Evolutionary conservation across 2,113 vertebrate genomes (phyloP).

Genomic region (Cynopterus brachyotis): DNA sequence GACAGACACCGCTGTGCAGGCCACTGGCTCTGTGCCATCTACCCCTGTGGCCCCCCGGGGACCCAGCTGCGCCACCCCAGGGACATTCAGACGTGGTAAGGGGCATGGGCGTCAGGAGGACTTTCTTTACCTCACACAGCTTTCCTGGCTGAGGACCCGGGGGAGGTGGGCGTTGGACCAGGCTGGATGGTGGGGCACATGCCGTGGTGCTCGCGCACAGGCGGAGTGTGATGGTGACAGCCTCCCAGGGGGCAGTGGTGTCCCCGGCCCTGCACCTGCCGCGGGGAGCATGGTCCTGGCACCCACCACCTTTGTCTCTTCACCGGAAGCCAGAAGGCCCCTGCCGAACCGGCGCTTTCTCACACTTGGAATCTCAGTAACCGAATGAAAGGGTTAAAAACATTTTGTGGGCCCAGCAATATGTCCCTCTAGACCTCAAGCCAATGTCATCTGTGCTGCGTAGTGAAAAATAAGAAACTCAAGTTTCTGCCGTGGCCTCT

Average conservation of each 20-base stretch:
- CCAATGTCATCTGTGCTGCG: neutral
- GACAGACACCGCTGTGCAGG: constrained; percentile 84
- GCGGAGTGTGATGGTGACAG: neutral
- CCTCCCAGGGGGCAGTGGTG: neutral
- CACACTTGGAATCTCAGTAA: neutral
- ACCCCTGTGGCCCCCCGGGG: constrained; percentile 84
- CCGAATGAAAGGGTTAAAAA: neutral
- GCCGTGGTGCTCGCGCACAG: neutral
- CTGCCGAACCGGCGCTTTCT: neutral
- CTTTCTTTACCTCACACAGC: neutral
- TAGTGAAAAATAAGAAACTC: neutral
- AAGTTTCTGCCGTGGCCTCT: neutral
- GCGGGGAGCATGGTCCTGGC: neutral
- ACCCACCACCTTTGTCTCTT: neutral
- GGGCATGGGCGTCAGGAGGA: fast-evolving
- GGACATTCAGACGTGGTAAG: constrained; percentile 87
- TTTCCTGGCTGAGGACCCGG: neutral
- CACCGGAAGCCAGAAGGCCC: neutral
- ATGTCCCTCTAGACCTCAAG: neutral
- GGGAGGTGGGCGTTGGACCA: neutral
- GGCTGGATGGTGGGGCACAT: neutral
- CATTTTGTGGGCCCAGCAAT: neutral
- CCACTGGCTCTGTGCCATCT: constrained; percentile 82
- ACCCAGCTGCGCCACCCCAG: constrained; percentile 81
- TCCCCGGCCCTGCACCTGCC: neutral